Base-by-base conservation (phyloP, 2,888 invertebrate species). In the Epirrhoe alternata region DNA sequence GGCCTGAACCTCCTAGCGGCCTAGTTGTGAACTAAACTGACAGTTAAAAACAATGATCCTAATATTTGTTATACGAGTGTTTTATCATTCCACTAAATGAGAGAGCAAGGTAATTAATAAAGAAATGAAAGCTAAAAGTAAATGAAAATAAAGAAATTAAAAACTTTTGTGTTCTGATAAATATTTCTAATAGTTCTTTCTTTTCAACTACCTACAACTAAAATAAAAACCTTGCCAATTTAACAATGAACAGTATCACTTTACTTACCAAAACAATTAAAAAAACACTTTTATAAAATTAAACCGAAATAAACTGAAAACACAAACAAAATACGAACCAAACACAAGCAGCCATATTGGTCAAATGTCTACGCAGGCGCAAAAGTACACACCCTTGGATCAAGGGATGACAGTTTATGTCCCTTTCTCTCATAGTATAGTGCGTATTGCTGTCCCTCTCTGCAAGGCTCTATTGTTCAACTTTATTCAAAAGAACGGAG, bases 271-370 rank as follows among this genome's bases (percentile, higher is more conserved):
- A 53, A 38, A 6, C 5, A 3, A 12, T 30, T 7, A 6, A 8
- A 16, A 12, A 51, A 5, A 52, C n/a, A 61, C 8, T 16, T 17
- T 33, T 24, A 6, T 35, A 12, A 1, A 49, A 62, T 47, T 14
- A 63, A 63, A 24, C 3, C 14, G 5, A 56, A 65, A 42, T 61
- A 53, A 58, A 49, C 1, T 6, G 73, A 78, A 66, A 81, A 74
- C 69, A 63, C 12, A 68, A 80, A 77, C 74, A 74, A 84, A 83
- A 84, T 80, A 74, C 66, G 67, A 76, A 78, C 78, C 79, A 74
- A 81, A 82, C 87, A 83, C 84, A 64, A 81, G 85, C 87, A 87
- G 92, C 92, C 92, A 92, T 92, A 77, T 92, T 92, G 82, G 74
- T 77, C 76, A 80, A 89, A 87, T 88, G 87, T 80, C 75, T 54